Evolutionary conservation across 2,113 vertebrate genomes (phyloP).

Genomic region (Neomonachus schauinslandi): DNA sequence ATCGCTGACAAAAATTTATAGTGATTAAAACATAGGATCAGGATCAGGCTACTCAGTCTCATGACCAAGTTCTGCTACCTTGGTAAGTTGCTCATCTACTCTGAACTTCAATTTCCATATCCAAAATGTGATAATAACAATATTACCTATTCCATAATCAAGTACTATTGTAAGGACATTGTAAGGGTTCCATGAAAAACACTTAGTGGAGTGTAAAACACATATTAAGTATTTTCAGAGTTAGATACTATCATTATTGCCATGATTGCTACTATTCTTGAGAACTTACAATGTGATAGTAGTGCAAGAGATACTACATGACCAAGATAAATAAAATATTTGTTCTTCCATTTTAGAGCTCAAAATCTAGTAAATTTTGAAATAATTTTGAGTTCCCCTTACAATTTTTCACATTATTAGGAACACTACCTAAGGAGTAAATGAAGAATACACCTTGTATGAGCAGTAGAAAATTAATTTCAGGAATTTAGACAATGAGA

Average conservation of each 20-base stretch:
- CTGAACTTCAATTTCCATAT: not conserved
- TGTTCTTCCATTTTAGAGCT: not conserved
- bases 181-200: not conserved
- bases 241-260: not conserved
- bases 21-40: no score
- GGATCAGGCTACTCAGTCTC: no score
- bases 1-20: not conserved
- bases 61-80: not conserved
- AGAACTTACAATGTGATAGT: rapidly evolving
- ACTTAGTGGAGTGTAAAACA: not conserved
- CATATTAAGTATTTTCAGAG: not conserved
- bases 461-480: not conserved
- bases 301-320: not conserved
- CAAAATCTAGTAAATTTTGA: not conserved
- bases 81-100: no score
- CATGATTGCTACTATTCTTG: not conserved
- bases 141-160: not conserved
- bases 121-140: not conserved
- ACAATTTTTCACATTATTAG: not conserved
- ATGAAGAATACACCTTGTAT: not conserved
- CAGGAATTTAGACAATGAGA: not conserved
- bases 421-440: not conserved
- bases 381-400: not conserved
- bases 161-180: no score
- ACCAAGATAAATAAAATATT: not conserved